Conservation (phyloP, 2,113 vertebrate species). For the Perccottus glenii region DNA sequence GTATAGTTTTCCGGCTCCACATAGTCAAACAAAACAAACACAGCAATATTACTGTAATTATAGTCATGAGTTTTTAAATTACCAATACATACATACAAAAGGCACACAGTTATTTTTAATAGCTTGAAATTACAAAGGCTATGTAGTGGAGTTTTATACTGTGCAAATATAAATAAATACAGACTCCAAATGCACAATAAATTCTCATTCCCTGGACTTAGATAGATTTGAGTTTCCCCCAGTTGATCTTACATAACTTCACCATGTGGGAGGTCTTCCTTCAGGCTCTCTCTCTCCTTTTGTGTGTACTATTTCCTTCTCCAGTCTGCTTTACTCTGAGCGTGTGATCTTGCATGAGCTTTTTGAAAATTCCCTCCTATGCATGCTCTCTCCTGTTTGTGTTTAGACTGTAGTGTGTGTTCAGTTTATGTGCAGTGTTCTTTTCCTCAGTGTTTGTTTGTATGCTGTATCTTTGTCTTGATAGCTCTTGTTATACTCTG, state of each 20-base stretch:
- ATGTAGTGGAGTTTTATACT: constrained; percentile 8
- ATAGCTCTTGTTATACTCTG: constrained; percentile 52
- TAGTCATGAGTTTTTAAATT: not conserved
- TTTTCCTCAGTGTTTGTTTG: constrained; percentile 41
- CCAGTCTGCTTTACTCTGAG: constrained; percentile 41
- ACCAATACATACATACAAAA: constrained; percentile 1
- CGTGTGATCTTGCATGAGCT: constrained; percentile 70
- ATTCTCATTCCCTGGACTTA: constrained; percentile 40
- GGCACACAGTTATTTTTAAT: not conserved
- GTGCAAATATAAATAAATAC: constrained; percentile 22
- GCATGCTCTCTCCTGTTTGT: constrained; percentile 71
- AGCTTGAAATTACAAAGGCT: not conserved
- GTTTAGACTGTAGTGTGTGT: constrained; percentile 36
- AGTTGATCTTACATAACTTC: constrained; percentile 61
- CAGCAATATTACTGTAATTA: constrained; percentile 18
- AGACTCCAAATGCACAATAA: too few species aligned
- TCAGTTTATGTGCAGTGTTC: constrained; percentile 33
- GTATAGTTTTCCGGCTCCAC: constrained; percentile 16
- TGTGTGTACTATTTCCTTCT: constrained; percentile 38
- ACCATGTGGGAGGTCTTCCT: constrained; percentile 58
- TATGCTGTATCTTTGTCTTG: constrained; percentile 49
- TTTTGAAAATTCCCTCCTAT: constrained; percentile 49
- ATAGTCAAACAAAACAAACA: constrained; percentile 14
- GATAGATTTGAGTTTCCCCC: constrained; percentile 44
- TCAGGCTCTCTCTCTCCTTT: constrained; percentile 32